Conservation (phyloP, 2,113 vertebrate species). For the Calidris pygmaea region DNA sequence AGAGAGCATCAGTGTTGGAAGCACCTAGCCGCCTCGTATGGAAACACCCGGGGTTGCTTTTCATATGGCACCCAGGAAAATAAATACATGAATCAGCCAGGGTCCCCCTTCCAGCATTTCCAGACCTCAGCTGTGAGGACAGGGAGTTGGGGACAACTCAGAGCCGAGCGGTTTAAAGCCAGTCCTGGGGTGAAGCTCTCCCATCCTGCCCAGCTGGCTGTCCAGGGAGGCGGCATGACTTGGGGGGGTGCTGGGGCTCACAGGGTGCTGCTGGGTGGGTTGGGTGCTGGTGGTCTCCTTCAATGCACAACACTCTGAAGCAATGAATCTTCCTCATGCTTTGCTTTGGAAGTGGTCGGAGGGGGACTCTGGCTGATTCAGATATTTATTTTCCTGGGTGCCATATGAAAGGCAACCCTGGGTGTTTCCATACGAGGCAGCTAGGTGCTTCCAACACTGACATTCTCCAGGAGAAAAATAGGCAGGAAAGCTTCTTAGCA, state of each 20-base stretch:
- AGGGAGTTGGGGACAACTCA: not conserved
- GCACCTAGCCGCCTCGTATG: not conserved
- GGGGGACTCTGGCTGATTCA: constrained; percentile 5
- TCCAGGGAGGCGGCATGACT: accelerated
- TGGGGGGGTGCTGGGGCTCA: accelerated
- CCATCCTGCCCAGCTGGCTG: accelerated
- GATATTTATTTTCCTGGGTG: constrained; percentile 4
- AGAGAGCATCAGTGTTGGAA: not conserved
- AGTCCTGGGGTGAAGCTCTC: not conserved
- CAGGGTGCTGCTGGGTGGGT: not conserved
- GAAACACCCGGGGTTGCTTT: not conserved
- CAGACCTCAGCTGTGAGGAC: not conserved
- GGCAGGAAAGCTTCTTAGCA: constrained; percentile 62
- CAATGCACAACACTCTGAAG: accelerated
- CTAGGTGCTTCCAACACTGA: constrained; percentile 62
- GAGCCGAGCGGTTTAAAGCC: accelerated
- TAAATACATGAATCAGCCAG: accelerated
- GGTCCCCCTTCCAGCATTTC: not conserved
- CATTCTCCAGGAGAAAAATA: constrained; percentile 54
- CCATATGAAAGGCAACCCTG: constrained; percentile 42
- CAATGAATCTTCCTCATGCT: accelerated
- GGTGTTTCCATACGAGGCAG: constrained; percentile 30
- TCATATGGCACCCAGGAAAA: not conserved
- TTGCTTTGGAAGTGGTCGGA: not conserved
- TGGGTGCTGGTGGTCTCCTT: not conserved